Percentiles rank a stretch among this genome's conserved stretches.
phyloP scores from a whole-genome alignment of 2,888 invertebrate species.

The Caenorhabditis sp. region DNA sequence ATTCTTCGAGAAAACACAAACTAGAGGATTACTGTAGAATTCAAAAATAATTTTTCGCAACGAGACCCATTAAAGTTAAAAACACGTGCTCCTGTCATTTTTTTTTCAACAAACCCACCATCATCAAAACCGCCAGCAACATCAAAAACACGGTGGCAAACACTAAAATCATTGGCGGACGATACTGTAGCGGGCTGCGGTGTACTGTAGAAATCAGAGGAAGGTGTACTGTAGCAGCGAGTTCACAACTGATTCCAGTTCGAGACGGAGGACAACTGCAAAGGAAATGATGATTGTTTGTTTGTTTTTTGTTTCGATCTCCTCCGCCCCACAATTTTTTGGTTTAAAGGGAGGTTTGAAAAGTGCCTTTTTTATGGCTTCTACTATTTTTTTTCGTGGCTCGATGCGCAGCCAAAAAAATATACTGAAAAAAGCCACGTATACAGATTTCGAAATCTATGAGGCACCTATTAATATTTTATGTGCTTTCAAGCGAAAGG shows the following conservation, averaged over 20 bases:
- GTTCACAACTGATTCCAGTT: constrained; percentile 39
- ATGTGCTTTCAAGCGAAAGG: too few relatives aligned
- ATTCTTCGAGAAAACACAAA: too few relatives aligned
- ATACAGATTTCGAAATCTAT: too few relatives aligned
- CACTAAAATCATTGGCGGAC: constrained; percentile 21
- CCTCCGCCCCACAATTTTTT: background rate
- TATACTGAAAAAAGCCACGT: too few relatives aligned
- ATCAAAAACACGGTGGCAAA: constrained; percentile 24
- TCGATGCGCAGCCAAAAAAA: background rate
- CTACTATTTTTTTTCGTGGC: too few relatives aligned
- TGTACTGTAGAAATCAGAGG: constrained; percentile 11
- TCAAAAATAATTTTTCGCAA: too few relatives aligned
- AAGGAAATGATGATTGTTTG: background rate
- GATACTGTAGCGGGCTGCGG: background rate
- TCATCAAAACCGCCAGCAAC: constrained; percentile 26
- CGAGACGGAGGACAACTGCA: constrained; percentile 39
- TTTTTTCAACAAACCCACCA: too few relatives aligned
- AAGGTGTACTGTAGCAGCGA: constrained; percentile 16
- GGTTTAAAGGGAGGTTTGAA: background rate
- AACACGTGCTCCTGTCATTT: too few relatives aligned
- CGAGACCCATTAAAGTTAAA: too few relatives aligned
- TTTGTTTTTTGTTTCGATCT: background rate
- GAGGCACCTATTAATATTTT: too few relatives aligned
- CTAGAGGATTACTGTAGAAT: too few relatives aligned
- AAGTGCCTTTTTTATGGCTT: too few relatives aligned